These are phyloP conservation scores for Carabus problematicus DNA, from an alignment of 2,888 invertebrate species.

Conservation along the genomic window DNA sequence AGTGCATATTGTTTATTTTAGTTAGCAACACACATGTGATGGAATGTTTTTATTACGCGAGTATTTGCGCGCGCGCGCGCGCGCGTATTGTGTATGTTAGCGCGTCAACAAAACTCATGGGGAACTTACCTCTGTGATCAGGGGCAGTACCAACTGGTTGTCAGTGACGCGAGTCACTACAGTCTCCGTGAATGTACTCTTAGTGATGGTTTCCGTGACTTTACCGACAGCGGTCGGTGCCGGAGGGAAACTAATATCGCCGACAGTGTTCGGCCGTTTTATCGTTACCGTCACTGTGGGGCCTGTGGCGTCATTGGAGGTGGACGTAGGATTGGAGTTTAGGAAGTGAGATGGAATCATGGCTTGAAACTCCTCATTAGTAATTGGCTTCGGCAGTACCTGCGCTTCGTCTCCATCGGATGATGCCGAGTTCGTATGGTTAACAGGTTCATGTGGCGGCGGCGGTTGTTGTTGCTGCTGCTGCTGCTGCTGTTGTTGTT, in stretches of 20 bases:
- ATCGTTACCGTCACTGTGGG: conserved; percentile 83
- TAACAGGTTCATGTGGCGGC: conserved; percentile 33
- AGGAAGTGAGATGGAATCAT: conserved; percentile 94
- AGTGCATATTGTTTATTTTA: too few relatives aligned
- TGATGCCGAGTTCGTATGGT: conserved; percentile 53
- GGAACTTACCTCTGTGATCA: conserved; percentile 85
- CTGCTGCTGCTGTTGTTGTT: conserved; percentile 39
- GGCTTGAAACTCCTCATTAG: conserved; percentile 94
- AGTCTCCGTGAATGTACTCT: conserved; percentile 94
- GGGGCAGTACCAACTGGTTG: conserved; percentile 84
- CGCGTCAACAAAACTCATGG: conserved; percentile 6
- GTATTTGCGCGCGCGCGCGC: too few relatives aligned
- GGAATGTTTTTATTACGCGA: too few relatives aligned
- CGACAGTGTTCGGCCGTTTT: conserved; percentile 71
- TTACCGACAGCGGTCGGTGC: conserved; percentile 83
- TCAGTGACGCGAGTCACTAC: conserved; percentile 93
- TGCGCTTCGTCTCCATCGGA: conserved; percentile 62
- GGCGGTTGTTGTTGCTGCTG: conserved; percentile 46
- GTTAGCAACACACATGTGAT: too few relatives aligned
- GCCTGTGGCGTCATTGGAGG: conserved; percentile 53
- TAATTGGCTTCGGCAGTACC: conserved; percentile 79
- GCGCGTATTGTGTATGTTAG: neutral
- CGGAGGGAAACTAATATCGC: conserved; percentile 77
- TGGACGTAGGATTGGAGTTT: conserved; percentile 49
- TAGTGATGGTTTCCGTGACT: conserved; percentile 94